Evolutionary conservation across 2,797 vertebrate species (phyloP), one percentile per base, ranked within the genome.

Genomic region (Pelodytes ibericus): DNA sequence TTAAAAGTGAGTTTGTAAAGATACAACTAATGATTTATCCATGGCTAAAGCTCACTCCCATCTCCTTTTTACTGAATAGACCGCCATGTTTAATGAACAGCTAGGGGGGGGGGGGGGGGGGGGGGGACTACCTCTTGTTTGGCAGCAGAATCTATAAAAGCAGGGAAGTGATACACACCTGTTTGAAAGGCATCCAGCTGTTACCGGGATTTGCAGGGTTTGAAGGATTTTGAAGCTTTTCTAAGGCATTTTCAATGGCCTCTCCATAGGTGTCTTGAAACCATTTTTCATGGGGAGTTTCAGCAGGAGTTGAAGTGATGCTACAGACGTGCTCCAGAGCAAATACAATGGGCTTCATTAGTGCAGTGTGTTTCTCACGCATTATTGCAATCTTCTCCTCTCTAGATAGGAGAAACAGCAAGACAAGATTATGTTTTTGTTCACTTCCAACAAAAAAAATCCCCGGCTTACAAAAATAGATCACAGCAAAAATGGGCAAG

Each of bases 331-430:
- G 98, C 60, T 99, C 96, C 92, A 99, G 75, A 24, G 98, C 96
- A 83, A 98, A 99, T 4, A 99, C 97, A 25, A 99, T 95, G 0
- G 98, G 98, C 53, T 97, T 97, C 96, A 99, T 98, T 59, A 99
- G 86, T 53, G 98, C 98, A 0, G 96, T 99, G 83, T 99, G 96
- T 86, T 99, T 99, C 77, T 99, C 98, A 5, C 96, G 91, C 98
- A 99, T 99, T 30, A 99, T 99, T 18, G 98, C 98, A 1, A 96
- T 91, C 81, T 99, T 99, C 84, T 99, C 97, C 81, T 99, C 98
- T 83, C 97, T 99, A 83, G 57, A 8, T 10, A 18, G 16, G 10
- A 44, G 13, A 36, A 69, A 75, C 0, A 53, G 71, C 2, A 68
- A 79, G 5, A n/a, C 72, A n/a, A n/a, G n/a, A n/a, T n/a, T n/a